Percentiles rank a stretch among this genome's conserved stretches.
These are phyloP conservation scores for Tetragnatha montana DNA, from an alignment of 2,888 invertebrate genomes.

Conservation along the genomic window DNA sequence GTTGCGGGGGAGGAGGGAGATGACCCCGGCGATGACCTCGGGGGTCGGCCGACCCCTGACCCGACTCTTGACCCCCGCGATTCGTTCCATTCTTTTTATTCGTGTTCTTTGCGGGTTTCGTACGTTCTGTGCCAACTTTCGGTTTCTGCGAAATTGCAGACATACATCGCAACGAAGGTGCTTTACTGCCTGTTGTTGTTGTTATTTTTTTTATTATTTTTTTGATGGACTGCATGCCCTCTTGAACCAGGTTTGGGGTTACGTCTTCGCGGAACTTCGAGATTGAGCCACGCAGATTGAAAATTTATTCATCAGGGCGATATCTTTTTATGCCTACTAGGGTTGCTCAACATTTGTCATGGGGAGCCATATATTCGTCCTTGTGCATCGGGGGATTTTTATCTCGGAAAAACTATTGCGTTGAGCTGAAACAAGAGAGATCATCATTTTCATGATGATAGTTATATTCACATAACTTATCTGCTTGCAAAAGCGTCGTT, in stretches of 20 bases:
- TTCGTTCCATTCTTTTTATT: not conserved
- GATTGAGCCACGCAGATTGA: not conserved
- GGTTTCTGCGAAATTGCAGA: not conserved
- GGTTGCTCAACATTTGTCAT: too few relatives aligned
- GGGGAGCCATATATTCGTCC: too few relatives aligned
- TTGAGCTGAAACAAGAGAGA: too few relatives aligned
- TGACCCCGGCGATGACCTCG: constrained; percentile 21
- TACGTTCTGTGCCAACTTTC: not conserved
- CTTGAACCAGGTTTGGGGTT: not conserved
- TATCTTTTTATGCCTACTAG: too few relatives aligned
- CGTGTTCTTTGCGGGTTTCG: not conserved
- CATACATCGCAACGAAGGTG: not conserved
- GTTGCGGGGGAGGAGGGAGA: constrained; percentile 3
- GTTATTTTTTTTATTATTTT: too few relatives aligned
- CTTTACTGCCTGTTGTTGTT: not conserved
- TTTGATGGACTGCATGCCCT: not conserved
- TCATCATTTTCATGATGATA: too few relatives aligned
- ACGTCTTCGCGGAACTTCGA: not conserved
- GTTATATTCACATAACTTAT: too few relatives aligned
- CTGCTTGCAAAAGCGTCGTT: too few relatives aligned
- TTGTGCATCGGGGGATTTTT: too few relatives aligned
- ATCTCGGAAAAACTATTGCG: too few relatives aligned
- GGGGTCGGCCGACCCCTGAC: not conserved
- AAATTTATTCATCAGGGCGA: not conserved
- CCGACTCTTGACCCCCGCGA: not conserved